phyloP scores from a whole-genome alignment of 1,140 invertebrate species.

The Trachymyrmex septentrionalis region DNA sequence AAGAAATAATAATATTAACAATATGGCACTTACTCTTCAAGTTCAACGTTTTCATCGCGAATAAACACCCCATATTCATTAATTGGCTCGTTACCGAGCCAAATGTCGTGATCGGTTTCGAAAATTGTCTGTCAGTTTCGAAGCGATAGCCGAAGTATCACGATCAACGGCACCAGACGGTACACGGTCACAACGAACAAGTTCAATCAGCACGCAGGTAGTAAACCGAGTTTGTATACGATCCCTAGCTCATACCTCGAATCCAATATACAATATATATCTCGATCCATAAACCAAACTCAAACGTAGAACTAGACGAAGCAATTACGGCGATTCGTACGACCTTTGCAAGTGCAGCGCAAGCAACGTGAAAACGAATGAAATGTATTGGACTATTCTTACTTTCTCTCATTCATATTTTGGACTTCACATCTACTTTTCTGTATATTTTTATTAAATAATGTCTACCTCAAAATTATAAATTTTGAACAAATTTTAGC shows the following conservation, averaged over 20 bases:
- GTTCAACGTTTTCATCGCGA: not conserved
- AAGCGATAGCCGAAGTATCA: constrained; percentile 23
- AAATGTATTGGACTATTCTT: constrained; percentile 41
- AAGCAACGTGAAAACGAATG: constrained; percentile 6
- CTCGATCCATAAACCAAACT: constrained; percentile 55
- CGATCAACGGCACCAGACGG: constrained; percentile 2
- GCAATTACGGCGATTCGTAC: constrained; percentile 63
- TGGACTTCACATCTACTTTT: not conserved
- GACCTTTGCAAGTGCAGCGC: constrained; percentile 18
- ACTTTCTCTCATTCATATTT: not conserved
- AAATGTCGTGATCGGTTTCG: constrained; percentile 53
- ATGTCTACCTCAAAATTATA: not conserved
- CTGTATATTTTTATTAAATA: not conserved
- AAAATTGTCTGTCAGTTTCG: constrained; percentile 60
- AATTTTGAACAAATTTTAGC: too few relatives aligned
- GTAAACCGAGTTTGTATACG: constrained; percentile 60
- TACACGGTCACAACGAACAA: constrained; percentile 65
- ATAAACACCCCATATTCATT: constrained; percentile 44
- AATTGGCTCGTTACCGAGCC: constrained; percentile 9
- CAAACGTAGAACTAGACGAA: constrained; percentile 63
- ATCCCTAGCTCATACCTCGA: constrained; percentile 55
- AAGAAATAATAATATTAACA: constrained; percentile 9
- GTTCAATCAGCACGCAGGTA: constrained; percentile 68
- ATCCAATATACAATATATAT: constrained; percentile 68
- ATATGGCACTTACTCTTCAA: constrained; percentile 17